Conservation (phyloP, 2,797 vertebrate genomes). For the Sorex maritimensis region DNA sequence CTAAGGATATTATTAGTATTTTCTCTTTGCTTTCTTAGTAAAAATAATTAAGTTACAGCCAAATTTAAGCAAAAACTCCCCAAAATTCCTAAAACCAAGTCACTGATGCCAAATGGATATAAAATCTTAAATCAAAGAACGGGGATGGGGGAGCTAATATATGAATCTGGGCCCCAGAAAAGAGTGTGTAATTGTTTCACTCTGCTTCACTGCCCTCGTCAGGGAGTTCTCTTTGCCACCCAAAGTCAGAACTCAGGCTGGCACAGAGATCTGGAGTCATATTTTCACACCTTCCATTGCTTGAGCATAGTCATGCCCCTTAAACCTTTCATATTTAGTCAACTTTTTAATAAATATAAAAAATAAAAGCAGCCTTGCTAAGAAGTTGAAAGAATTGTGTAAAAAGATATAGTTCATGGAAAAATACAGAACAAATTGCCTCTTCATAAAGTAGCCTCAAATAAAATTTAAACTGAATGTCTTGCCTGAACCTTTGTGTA, state of each 20-base stretch:
- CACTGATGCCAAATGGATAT: conserved; percentile 71
- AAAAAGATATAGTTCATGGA: background rate
- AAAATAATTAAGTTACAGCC: conserved; percentile 29
- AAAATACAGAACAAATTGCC: background rate
- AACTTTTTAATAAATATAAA: conserved; percentile 10
- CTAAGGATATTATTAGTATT: conserved; percentile 49
- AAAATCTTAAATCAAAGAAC: conserved; percentile 71
- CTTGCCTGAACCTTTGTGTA: background rate
- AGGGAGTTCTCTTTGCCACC: background rate
- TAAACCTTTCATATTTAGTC: conserved; percentile 26
- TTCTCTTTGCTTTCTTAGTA: background rate
- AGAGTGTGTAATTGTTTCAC: background rate
- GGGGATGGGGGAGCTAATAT: conserved; percentile 8
- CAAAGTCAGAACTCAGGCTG: conserved; percentile 47
- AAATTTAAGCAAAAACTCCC: conserved; percentile 71
- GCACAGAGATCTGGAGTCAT: background rate
- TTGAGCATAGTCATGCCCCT: conserved; percentile 34
- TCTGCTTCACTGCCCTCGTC: conserved; percentile 9
- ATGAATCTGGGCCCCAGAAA: background rate
- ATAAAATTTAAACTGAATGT: background rate
- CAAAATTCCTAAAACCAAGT: conserved; percentile 58
- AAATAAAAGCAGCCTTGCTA: conserved; percentile 38
- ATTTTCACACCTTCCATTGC: background rate
- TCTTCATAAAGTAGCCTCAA: background rate
- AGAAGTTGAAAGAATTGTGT: conserved; percentile 3